Conservation (phyloP, 1,140 invertebrate genomes). For the Drosophila varians region DNA sequence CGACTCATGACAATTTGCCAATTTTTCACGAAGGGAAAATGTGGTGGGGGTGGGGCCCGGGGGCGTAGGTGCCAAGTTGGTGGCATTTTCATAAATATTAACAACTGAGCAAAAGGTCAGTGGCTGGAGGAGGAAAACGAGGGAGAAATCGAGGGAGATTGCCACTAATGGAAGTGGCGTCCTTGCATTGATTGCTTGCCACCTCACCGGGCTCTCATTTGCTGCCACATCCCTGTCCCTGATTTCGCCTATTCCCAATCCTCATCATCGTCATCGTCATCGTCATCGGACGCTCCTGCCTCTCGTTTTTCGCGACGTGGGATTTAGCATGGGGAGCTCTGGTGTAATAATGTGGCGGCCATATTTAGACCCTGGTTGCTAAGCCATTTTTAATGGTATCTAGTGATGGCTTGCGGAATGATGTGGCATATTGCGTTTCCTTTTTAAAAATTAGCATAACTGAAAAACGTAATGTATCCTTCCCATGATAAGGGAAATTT, state of each 20-base stretch:
- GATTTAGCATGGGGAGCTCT: slow-evolving; percentile 16
- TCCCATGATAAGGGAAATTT: no score
- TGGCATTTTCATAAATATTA: slow-evolving; percentile 66
- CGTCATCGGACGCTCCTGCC: background rate
- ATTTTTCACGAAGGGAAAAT: slow-evolving; percentile 16
- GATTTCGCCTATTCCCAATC: slow-evolving; percentile 33
- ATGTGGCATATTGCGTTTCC: background rate
- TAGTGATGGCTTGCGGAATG: slow-evolving; percentile 21
- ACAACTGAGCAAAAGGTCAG: slow-evolving; percentile 56
- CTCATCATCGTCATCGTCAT: slow-evolving; percentile 8
- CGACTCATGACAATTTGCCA: slow-evolving; percentile 64
- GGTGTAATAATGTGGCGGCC: slow-evolving; percentile 51
- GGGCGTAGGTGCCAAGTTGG: slow-evolving; percentile 46
- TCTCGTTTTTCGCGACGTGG: background rate
- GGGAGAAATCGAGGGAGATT: slow-evolving; percentile 16
- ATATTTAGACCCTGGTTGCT: slow-evolving; percentile 51
- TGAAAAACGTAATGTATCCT: no score
- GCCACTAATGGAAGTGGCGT: slow-evolving; percentile 51
- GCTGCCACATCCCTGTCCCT: slow-evolving; percentile 3
- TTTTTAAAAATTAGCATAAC: no score
- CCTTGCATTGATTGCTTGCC: slow-evolving; percentile 56
- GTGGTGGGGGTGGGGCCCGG: background rate
- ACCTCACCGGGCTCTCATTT: slow-evolving; percentile 1
- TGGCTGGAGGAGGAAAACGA: background rate
- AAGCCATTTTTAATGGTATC: slow-evolving; percentile 59